Evolutionary conservation across 2,888 invertebrate genomes (phyloP).

Genomic region (Loripinus fragilis): DNA sequence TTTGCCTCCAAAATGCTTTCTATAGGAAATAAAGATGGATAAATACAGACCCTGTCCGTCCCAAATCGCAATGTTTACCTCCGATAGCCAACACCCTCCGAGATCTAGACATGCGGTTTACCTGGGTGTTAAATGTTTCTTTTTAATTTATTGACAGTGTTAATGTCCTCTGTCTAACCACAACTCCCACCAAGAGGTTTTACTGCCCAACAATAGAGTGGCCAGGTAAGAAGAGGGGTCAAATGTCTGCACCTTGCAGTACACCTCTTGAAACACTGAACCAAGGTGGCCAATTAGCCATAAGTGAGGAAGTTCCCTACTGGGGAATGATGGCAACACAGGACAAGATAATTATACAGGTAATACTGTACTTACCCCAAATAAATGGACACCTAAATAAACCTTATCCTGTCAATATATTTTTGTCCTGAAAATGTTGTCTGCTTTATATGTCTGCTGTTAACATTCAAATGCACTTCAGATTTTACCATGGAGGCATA

Average conservation of each 20-base stretch:
- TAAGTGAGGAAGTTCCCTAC: slow-evolving; percentile 8
- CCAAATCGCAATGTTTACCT: no score
- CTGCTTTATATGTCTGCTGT: no score
- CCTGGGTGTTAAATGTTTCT: background rate
- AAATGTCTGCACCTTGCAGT: slow-evolving; percentile 1
- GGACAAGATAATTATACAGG: slow-evolving; percentile 6
- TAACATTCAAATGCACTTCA: no score
- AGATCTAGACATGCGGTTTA: no score
- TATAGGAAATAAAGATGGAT: no score
- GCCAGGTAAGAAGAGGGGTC: slow-evolving; percentile 15
- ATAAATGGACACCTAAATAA: background rate
- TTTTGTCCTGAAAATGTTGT: no score
- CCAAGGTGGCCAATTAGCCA: slow-evolving; percentile 13
- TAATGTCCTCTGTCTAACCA: background rate
- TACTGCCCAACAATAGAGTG: background rate
- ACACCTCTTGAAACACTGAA: background rate
- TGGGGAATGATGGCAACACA: background rate
- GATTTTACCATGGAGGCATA: no score
- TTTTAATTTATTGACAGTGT: slow-evolving; percentile 2
- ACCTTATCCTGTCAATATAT: no score
- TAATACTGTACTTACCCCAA: background rate
- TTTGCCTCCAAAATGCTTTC: no score
- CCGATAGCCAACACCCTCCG: no score
- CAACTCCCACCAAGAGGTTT: background rate
- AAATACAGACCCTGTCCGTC: no score